phyloP scores from a whole-genome alignment of 2,113 vertebrate genomes.

The Brachyhypopomus gauderio region DNA sequence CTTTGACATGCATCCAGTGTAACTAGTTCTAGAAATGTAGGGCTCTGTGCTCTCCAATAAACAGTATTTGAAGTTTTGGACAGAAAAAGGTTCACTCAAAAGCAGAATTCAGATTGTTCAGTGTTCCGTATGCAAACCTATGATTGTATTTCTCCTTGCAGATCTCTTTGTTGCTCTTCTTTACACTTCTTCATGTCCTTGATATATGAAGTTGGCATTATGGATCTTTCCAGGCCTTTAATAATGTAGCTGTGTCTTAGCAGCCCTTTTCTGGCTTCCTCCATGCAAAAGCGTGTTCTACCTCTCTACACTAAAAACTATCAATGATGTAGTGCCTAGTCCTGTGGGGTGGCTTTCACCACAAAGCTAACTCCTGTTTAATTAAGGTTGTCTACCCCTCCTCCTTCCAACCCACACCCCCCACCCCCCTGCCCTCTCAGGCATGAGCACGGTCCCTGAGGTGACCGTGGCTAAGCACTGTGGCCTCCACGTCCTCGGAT shows the following conservation, averaged over 20 bases:
- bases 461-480: slow-evolving; percentile 74
- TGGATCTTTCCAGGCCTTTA: not conserved
- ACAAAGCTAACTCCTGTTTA: slow-evolving; percentile 38
- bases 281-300: not conserved
- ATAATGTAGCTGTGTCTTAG: not conserved
- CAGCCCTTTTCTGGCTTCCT: no score
- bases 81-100: no score
- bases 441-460: slow-evolving; percentile 75
- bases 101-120: no score
- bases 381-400: slow-evolving; percentile 34
- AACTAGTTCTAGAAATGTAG: not conserved
- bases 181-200: not conserved
- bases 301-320: slow-evolving; percentile 25
- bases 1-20: not conserved
- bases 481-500: slow-evolving; percentile 69
- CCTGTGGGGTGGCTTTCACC: slow-evolving; percentile 34
- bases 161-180: no score
- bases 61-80: no score
- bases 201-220: slow-evolving; percentile 7
- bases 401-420: not conserved
- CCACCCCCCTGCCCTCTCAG: slow-evolving; percentile 48
- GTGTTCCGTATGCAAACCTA: no score
- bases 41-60: no score
- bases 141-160: no score
- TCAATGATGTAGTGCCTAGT: slow-evolving; percentile 41